These are phyloP conservation scores for Clytia hemisphaerica DNA, from an alignment of 30 jellyfish, hydroid and myxozoan species.

Conservation along the genomic window DNA sequence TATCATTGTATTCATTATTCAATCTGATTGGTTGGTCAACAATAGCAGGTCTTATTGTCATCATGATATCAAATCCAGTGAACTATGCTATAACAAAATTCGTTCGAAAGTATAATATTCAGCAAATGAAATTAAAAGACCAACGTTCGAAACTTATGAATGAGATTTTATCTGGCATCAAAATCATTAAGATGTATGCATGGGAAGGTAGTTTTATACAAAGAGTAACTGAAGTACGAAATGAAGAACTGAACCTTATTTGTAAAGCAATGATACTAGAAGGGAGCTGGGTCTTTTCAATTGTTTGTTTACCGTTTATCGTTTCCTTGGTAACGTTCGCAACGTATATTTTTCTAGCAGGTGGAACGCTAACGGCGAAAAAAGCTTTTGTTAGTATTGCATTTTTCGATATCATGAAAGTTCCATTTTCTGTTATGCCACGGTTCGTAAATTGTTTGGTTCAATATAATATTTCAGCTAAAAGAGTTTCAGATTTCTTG, in stretches of 20 bases:
- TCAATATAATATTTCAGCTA: slow-evolving; percentile 56
- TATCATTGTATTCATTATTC: slow-evolving; percentile 38
- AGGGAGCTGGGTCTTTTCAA: slow-evolving; percentile 41
- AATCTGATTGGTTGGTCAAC: slow-evolving; percentile 54
- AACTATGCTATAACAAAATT: slow-evolving; percentile 26
- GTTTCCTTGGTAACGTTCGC: slow-evolving; percentile 72
- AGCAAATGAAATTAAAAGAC: slow-evolving; percentile 70
- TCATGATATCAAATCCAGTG: slow-evolving; percentile 50
- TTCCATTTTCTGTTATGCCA: slow-evolving; percentile 72
- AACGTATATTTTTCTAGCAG: slow-evolving; percentile 47
- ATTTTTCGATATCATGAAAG: slow-evolving; percentile 49
- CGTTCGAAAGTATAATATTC: slow-evolving; percentile 14
- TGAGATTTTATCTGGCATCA: slow-evolving; percentile 66
- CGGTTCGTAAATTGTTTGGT: slow-evolving; percentile 31
- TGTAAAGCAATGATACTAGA: slow-evolving; percentile 23
- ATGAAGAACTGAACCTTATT: slow-evolving; percentile 36
- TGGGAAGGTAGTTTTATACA: slow-evolving; percentile 72
- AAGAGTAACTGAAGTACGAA: slow-evolving; percentile 33
- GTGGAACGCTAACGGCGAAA: slow-evolving; percentile 50
- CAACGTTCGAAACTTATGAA: slow-evolving; percentile 52
- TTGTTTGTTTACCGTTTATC: slow-evolving; percentile 50
- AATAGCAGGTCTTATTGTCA: slow-evolving; percentile 56
- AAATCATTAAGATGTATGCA: slow-evolving; percentile 63
- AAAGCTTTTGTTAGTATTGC: slow-evolving; percentile 72
- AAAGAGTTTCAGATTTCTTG: slow-evolving; percentile 39